Base-by-base conservation (phyloP, 2,797 vertebrate genomes). In the Malurus leucopterus region DNA sequence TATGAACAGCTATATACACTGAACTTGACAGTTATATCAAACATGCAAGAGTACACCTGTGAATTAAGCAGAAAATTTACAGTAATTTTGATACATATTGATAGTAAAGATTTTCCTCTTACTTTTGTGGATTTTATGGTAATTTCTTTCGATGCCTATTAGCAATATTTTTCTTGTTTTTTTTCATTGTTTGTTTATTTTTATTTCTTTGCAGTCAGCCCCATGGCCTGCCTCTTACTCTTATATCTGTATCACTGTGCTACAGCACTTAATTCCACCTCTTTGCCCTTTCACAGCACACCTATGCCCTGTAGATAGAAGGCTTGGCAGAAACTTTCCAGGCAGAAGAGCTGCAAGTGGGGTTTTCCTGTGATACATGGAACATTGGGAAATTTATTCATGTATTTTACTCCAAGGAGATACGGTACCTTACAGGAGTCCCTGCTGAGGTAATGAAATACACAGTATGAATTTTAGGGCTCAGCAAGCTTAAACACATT, bases 241-340 rank as follows among this genome's bases (percentile, higher is more conserved):
- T 32, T 26, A 18, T 3, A 30, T n/a, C 30, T 30, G 9, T 67
- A 32, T 47, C 24, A 34, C 15, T 47, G 24, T 71, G 13, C 23
- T 75, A 10, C 16, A 84, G 24, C 8, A 14, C 26, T 67, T 41
- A 61, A n/a, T 53, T 69, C 5, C 2, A 21, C 11, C 12, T 82
- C 27, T 73, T 83, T 77, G 4, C 6, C 26, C 26, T 53, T 8
- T 5, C 6, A 82, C 69, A 55, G 3, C 1, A 0, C 53, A 62
- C 6, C 6, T 63, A 7, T 5, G 5, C 2, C 1, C 41, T 29
- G 18, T 40, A 86, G 34, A n/a, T 3, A 49, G 46, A 1, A 69
- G 47, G 14, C 11, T 65, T 9, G 24, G 24, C 14, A 38, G n/a
- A 59, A 77, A 7, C 19, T 15, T 81, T 74, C 23, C 26, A 61